Conservation (phyloP, 2,113 vertebrate species). For the Monopterus albus region DNA sequence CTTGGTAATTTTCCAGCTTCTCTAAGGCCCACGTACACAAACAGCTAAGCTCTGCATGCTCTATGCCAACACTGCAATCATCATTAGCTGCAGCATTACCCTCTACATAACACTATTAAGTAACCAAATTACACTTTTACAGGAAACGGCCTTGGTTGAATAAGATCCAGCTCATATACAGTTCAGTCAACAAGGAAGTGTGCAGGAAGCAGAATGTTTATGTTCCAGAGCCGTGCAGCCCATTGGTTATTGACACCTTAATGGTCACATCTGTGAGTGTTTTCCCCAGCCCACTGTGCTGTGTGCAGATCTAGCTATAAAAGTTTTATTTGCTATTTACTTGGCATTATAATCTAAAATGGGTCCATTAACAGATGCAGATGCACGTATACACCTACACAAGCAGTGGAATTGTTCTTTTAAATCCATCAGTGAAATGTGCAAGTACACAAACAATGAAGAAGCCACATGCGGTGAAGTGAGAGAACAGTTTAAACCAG, state of each 20-base stretch:
- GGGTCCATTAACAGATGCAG: constrained; percentile 52
- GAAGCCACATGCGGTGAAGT: constrained; percentile 12
- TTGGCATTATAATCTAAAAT: constrained; percentile 43
- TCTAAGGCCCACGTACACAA: constrained; percentile 5
- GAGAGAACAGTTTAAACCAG: constrained; percentile 26
- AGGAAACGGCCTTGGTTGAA: constrained; percentile 17
- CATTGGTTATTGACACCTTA: constrained; percentile 59
- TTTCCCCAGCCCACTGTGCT: constrained; percentile 44
- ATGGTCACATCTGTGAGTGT: constrained; percentile 66
- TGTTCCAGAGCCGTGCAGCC: constrained; percentile 20
- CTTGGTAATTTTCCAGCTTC: neutral
- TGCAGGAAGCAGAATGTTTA: constrained; percentile 48
- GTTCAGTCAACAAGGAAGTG: constrained; percentile 41
- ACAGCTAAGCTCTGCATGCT: neutral
- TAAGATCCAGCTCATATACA: constrained; percentile 18
- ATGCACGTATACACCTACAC: constrained; percentile 10
- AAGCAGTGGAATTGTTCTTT: constrained; percentile 26
- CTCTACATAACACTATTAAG: neutral
- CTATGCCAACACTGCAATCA: constrained; percentile 24
- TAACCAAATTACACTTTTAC: constrained; percentile 21
- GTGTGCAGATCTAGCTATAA: constrained; percentile 44
- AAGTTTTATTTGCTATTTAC: constrained; percentile 54
- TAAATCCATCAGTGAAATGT: constrained; percentile 42
- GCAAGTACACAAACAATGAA: constrained; percentile 42
- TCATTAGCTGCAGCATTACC: constrained; percentile 22